Percentiles rank a stretch among this genome's conserved stretches.
Conservation (phyloP, 2,113 vertebrate genomes). For the Hippocampus mohnikei region DNA sequence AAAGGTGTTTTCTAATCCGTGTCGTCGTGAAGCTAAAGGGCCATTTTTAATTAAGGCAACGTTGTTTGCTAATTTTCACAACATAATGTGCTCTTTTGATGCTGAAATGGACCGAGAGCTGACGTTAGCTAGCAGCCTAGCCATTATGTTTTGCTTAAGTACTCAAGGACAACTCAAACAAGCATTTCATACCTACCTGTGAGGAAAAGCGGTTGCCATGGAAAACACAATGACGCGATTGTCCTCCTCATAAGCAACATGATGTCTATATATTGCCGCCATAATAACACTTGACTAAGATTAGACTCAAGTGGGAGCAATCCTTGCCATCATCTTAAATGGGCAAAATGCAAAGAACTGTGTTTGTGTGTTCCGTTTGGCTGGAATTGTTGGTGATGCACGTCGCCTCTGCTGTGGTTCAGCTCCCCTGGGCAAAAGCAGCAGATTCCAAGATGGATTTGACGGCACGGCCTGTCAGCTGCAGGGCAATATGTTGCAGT, state of each 20-base stretch:
- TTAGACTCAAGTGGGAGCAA: neutral
- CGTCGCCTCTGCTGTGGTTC: conserved; percentile 41
- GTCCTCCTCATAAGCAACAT: neutral
- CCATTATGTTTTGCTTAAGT: too few species aligned
- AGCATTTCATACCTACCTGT: too few species aligned
- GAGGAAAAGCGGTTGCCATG: neutral
- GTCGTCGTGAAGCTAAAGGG: too few species aligned
- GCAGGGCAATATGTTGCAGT: conserved; percentile 51
- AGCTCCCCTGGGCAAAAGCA: conserved; percentile 38
- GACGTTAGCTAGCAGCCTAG: too few species aligned
- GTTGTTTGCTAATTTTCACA: too few species aligned
- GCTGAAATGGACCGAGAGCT: too few species aligned
- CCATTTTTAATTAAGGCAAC: too few species aligned
- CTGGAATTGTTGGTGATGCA: conserved; percentile 14
- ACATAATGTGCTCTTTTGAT: too few species aligned
- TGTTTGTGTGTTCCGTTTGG: neutral
- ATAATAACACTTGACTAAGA: neutral
- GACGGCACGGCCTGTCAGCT: conserved; percentile 35
- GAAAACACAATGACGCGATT: neutral
- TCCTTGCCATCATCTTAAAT: neutral
- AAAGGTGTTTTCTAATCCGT: too few species aligned
- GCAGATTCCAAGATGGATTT: conserved; percentile 48
- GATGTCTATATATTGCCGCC: neutral
- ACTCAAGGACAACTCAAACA: too few species aligned
- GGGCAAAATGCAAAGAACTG: neutral